Evolutionary conservation across 2,113 vertebrate species (phyloP).

Genomic region (Nicator chloris): DNA sequence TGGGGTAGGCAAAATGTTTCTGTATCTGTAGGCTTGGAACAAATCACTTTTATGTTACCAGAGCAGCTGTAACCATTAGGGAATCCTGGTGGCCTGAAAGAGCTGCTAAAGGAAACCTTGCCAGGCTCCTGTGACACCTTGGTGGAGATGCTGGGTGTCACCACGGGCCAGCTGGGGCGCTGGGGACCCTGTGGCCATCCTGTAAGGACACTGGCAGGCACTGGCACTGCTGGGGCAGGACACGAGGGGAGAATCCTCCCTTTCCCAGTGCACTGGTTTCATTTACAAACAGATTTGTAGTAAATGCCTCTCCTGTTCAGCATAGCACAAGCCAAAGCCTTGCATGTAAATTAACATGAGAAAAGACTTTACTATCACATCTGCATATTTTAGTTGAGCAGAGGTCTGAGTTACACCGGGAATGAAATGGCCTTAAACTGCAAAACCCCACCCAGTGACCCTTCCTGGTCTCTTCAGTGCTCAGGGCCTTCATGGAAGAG

Average conservation of each 20-base stretch:
- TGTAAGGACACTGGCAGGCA: neutral
- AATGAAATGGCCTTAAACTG: neutral
- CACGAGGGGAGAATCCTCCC: accelerated
- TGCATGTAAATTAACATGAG: neutral
- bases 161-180: accelerated
- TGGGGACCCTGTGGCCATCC: neutral
- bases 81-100: neutral
- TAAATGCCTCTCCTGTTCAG: neutral
- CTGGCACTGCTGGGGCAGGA: neutral
- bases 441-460: neutral
- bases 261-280: neutral
- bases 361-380: neutral
- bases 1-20: conserved; percentile 2
- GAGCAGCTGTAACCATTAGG: neutral
- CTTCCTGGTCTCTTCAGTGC: neutral
- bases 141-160: neutral
- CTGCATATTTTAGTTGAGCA: neutral
- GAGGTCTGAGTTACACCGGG: neutral
- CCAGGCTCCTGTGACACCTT: neutral
- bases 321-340: neutral
- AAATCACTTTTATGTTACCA: neutral
- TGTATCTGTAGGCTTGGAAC: neutral
- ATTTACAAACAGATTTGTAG: neutral
- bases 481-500: neutral
- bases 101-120: neutral